phyloP scores from a whole-genome alignment of 2,797 vertebrate genomes.

The Anisognathus igniventris region DNA sequence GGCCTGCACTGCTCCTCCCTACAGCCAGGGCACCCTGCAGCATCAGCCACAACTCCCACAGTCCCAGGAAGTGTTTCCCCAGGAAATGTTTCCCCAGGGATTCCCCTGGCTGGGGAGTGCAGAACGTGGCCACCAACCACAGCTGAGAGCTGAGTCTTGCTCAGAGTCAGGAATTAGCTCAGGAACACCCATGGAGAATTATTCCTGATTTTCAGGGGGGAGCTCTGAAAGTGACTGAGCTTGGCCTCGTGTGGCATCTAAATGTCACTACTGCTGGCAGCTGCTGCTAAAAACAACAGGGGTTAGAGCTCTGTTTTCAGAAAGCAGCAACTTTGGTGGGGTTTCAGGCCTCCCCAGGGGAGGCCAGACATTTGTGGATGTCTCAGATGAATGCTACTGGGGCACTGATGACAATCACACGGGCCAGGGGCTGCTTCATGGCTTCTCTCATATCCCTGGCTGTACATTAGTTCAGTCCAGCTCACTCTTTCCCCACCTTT shows the following conservation, averaged over 20 bases:
- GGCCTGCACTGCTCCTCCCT: not conserved
- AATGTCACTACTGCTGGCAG: not conserved
- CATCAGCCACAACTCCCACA: not conserved
- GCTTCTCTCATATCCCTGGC: not conserved
- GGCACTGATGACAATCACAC: not conserved
- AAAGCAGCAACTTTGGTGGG: not conserved
- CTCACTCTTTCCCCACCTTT: not conserved
- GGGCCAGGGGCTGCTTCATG: not conserved
- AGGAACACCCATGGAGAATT: rapidly evolving
- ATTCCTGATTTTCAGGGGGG: not conserved
- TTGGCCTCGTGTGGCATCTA: not conserved
- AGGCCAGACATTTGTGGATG: not conserved
- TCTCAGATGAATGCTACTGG: not conserved
- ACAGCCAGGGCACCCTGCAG: not conserved
- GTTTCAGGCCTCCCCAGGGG: not conserved
- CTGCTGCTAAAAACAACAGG: not conserved
- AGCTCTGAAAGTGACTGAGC: not conserved
- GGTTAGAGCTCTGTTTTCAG: not conserved
- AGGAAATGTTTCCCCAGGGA: not conserved
- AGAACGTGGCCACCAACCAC: not conserved
- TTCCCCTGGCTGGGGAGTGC: not conserved
- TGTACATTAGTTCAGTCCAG: not conserved
- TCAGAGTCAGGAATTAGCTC: not conserved
- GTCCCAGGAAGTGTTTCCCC: not conserved
- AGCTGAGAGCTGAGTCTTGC: not conserved